Evolutionary conservation across 2,888 invertebrate genomes (phyloP).

Genomic region (Ochlodes sylvanus): DNA sequence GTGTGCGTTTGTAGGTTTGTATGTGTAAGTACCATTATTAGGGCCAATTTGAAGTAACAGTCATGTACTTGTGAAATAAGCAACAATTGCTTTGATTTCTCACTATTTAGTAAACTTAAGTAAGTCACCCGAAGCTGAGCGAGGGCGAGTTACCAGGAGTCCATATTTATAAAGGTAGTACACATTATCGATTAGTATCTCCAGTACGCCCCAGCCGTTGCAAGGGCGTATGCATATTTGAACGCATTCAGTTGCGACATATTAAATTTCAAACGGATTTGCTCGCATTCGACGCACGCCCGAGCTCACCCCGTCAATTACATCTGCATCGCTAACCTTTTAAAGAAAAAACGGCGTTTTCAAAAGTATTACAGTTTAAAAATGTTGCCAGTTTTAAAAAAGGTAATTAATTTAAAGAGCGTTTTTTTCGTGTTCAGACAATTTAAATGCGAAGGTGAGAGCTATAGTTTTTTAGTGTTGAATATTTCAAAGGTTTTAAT

Average conservation of each 20-base stretch:
- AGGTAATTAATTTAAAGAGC: slow-evolving; percentile 31
- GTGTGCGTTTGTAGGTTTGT: too few species aligned
- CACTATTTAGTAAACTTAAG: too few species aligned
- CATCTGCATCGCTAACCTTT: slow-evolving; percentile 49
- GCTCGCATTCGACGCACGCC: slow-evolving; percentile 57
- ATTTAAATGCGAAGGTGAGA: slow-evolving; percentile 7
- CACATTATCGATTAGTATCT: slow-evolving; percentile 44
- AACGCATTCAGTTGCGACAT: slow-evolving; percentile 62
- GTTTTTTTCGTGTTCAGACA: slow-evolving; percentile 22
- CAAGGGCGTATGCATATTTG: slow-evolving; percentile 54
- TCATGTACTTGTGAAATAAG: too few species aligned
- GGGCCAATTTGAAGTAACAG: too few species aligned
- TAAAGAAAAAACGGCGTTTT: slow-evolving; percentile 36
- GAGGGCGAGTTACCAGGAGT: not conserved
- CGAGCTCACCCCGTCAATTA: slow-evolving; percentile 54
- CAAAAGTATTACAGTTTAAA: slow-evolving; percentile 36
- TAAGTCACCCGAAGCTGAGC: too few species aligned
- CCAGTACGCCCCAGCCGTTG: slow-evolving; percentile 23
- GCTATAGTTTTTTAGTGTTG: not conserved
- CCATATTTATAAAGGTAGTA: slow-evolving; percentile 7
- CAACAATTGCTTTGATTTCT: too few species aligned
- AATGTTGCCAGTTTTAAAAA: slow-evolving; percentile 35
- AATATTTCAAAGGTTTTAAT: too few species aligned
- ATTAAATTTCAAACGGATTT: slow-evolving; percentile 77
- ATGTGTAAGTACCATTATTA: too few species aligned